These are phyloP conservation scores for Drosophila pectinifera DNA, from an alignment of 1,140 invertebrate species.

Conservation along the genomic window DNA sequence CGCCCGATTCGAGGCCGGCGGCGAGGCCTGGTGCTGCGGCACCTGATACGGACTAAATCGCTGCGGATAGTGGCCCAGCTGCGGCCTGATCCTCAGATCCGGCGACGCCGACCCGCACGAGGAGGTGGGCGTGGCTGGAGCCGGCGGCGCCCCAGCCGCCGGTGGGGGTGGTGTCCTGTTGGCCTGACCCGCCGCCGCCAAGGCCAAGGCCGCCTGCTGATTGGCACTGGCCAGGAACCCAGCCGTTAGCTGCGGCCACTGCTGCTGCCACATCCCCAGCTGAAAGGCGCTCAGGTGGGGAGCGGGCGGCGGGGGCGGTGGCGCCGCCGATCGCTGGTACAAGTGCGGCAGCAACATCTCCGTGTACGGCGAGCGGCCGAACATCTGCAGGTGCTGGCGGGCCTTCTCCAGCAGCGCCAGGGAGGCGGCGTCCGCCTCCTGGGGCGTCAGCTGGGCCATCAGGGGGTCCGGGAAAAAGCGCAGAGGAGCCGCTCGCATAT, in stretches of 20 bases:
- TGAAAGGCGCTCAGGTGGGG: conserved; percentile 78
- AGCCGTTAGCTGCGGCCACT: conserved; percentile 84
- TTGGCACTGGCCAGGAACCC: conserved; percentile 82
- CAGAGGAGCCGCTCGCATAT: conserved; percentile 87
- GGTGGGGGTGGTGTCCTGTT: conserved; percentile 66
- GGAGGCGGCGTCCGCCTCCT: conserved; percentile 87
- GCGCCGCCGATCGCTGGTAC: conserved; percentile 79
- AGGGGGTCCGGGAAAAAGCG: conserved; percentile 86
- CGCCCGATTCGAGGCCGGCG: conserved; percentile 59
- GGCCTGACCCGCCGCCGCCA: conserved; percentile 67
- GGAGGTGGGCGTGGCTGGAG: conserved; percentile 72
- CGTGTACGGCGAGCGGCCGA: conserved; percentile 85
- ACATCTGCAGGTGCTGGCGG: conserved; percentile 87
- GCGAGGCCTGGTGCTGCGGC: conserved; percentile 75
- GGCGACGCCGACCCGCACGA: conserved; percentile 78
- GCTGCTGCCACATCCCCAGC: conserved; percentile 84
- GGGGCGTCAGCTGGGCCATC: conserved; percentile 85
- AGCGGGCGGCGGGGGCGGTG: conserved; percentile 63
- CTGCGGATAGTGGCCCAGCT: conserved; percentile 75
- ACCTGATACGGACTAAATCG: conserved; percentile 84
- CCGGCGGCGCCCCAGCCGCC: conserved; percentile 42
- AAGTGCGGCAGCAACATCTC: conserved; percentile 83
- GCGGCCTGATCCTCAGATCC: conserved; percentile 69
- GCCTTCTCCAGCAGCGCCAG: conserved; percentile 88
- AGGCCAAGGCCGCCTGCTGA: conserved; percentile 77